Percentiles rank a stretch among this genome's conserved stretches.
Evolutionary conservation across 2,797 vertebrate genomes (phyloP).

Genomic region (Gymnothorax reevesii): DNA sequence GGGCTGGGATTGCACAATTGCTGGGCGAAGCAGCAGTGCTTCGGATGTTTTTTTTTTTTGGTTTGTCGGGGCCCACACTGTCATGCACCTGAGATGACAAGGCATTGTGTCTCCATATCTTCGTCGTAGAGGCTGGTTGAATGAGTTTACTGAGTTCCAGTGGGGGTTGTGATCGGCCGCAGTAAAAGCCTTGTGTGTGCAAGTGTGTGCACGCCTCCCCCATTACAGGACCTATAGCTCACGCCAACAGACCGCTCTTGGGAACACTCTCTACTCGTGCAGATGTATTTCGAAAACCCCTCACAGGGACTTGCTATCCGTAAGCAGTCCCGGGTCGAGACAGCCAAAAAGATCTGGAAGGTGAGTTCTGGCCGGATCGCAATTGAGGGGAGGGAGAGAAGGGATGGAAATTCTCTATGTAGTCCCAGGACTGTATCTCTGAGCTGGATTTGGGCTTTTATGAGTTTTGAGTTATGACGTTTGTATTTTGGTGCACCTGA

Average conservation of each 20-base stretch:
- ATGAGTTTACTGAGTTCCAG: constrained; percentile 45
- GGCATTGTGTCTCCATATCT: not conserved
- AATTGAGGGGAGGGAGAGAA: not conserved
- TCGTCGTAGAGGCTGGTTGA: not conserved
- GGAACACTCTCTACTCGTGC: constrained; percentile 32
- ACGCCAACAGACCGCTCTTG: constrained; percentile 34
- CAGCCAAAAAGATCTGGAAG: constrained; percentile 83
- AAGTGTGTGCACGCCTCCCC: constrained; percentile 14
- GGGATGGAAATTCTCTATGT: not conserved
- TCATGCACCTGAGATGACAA: not conserved
- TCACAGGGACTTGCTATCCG: constrained; percentile 66
- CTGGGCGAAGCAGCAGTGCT: constrained; percentile 29
- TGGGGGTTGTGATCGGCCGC: constrained; percentile 67
- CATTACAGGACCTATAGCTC: constrained; percentile 55
- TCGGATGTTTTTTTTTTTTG: constrained; percentile 28
- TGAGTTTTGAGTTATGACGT: not conserved
- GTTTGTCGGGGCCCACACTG: not conserved
- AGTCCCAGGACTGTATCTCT: not conserved
- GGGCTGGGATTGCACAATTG: constrained; percentile 19
- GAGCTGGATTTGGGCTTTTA: not conserved
- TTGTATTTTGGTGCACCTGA: not conserved
- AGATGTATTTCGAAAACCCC: constrained; percentile 48
- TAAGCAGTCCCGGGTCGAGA: constrained; percentile 79
- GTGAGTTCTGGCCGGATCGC: constrained; percentile 72
- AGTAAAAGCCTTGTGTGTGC: constrained; percentile 62